Base-by-base conservation (phyloP, 2,797 vertebrate species). In the Phrynocephalus guinanensis region DNA sequence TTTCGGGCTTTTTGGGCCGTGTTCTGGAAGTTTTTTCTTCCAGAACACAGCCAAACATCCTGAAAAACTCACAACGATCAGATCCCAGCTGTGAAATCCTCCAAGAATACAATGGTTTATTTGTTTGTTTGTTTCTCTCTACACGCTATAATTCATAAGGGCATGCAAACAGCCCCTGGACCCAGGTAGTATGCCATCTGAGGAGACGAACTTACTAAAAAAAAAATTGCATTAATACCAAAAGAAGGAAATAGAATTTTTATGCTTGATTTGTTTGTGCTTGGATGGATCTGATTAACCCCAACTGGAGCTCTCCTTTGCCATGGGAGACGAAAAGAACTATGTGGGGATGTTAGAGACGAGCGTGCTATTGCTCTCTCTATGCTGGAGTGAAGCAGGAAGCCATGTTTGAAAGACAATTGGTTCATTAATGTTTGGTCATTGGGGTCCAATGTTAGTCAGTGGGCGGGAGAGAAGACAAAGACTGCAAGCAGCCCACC, bases 351-450 rank as follows among this genome's bases (percentile, higher is more conserved):
- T 93, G 71, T 94, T 96, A 92, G 87, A 94, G 84, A 94, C 92
- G 93, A 95, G 91, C 88, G 93, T 91, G 93, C 94, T 93, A 90
- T 93, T 93, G 93, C 93, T 93, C 95, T 95, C 95, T 13, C 52
- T 56, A 13, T 56, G 92, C 94, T 93, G 95, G 92, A 94, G 83
- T 94, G 95, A 93, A 95, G 93, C 84, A 73, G 93, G 94, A 90
- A 90, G 91, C 93, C 93, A 88, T 90, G 71, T 95, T 95, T 94
- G 94, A 92, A 87, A 94, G 91, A 92, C 89, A 93, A 93, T 93
- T 95, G 95, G 94, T 93, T 96, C 95, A 93, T 93, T 95, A 94
- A 95, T 93, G 92, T 93, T 93, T 95, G 94, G 95, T 94, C 94
- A 93, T 93, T 91, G 86, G 90, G 92, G 93, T 90, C 92, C 93